Conservation (phyloP, 1,140 invertebrate species). For the Megalonaias nervosa region DNA sequence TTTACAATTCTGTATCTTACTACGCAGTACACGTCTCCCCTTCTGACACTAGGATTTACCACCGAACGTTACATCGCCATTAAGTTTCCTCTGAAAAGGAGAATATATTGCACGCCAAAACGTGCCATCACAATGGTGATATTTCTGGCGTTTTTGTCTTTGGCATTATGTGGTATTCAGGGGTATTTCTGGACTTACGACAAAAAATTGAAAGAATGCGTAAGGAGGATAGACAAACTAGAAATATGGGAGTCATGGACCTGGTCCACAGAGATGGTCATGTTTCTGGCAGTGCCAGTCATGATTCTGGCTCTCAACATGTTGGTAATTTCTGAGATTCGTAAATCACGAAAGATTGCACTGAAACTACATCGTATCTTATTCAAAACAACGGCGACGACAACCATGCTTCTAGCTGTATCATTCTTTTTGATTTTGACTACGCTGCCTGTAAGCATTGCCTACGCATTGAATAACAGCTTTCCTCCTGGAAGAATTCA, state of each 20-base stretch:
- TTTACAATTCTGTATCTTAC: constrained; percentile 62
- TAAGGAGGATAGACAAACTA: constrained; percentile 11
- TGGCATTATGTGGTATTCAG: constrained; percentile 55
- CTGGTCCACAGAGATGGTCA: constrained; percentile 53
- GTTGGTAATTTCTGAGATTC: constrained; percentile 53
- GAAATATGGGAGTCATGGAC: constrained; percentile 55
- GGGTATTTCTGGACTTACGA: constrained; percentile 64
- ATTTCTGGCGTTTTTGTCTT: constrained; percentile 38
- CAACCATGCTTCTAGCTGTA: constrained; percentile 57
- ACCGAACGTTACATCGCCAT: constrained; percentile 96
- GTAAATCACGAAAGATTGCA: constrained; percentile 34
- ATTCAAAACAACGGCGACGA: constrained; percentile 46
- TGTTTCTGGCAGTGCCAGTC: constrained; percentile 56
- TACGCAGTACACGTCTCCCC: constrained; percentile 66
- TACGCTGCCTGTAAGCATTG: constrained; percentile 53
- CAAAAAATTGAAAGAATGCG: constrained; percentile 2
- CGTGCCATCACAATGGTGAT: constrained; percentile 75
- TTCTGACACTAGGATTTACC: constrained; percentile 82
- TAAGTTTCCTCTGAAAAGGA: constrained; percentile 87
- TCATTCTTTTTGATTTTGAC: constrained; percentile 59
- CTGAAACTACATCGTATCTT: constrained; percentile 22
- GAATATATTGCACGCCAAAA: constrained; percentile 80
- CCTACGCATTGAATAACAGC: constrained; percentile 44
- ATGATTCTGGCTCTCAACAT: constrained; percentile 57
- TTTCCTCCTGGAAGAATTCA: constrained; percentile 18